Evolutionary conservation across 1,140 invertebrate genomes (phyloP), one percentile per base, ranked within the genome.

Genomic region (Drosophila takahashii): DNA sequence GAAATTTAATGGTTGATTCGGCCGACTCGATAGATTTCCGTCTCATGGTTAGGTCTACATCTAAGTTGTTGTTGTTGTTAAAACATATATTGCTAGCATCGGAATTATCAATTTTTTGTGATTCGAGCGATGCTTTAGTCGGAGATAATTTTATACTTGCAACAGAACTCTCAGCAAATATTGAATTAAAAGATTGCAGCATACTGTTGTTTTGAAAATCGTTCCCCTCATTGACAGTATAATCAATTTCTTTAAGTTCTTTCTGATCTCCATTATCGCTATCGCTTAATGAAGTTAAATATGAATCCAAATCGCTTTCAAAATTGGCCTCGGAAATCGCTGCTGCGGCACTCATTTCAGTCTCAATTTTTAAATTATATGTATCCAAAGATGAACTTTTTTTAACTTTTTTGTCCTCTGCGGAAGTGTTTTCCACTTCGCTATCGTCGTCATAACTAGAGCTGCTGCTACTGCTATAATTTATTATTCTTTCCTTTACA

Each of bases 391-490:
- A 15, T 13, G 18, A 36, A 34, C 44, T 36, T 4, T 65, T 61
- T 53, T 16, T 34, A 9, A 42, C 22, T 48, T 42, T 16, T 32
- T 13, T 27, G 18, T 44, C 42, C 29, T 52, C 15, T 10, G 16
- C 7, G 32, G 36, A 47, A 22, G 34, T 41, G 13, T 16, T 29
- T 22, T 84, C 83, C 11, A 27, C 10, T 34, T 89, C 84, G 34
- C 62, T 74, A 26, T 81, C 72, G 16, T 71, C 78, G 18, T 79
- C 71, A 53, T 42, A 77, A 52, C 72, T 83, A 22, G 85, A 90
- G 54, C 79, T 90, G 42, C 80, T 81, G 26, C 79, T 86, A 41
- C 81, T 90, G n/a, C 85, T 91, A 36, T 84, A 84, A 60, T 91
- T 73, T 16, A 91, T 39, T 34, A 90, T 71, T 10, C 64, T 53